Evolutionary conservation across 2,113 vertebrate species (phyloP), one percentile per base, ranked within the genome.

Genomic region (Corydoras maculifer): DNA sequence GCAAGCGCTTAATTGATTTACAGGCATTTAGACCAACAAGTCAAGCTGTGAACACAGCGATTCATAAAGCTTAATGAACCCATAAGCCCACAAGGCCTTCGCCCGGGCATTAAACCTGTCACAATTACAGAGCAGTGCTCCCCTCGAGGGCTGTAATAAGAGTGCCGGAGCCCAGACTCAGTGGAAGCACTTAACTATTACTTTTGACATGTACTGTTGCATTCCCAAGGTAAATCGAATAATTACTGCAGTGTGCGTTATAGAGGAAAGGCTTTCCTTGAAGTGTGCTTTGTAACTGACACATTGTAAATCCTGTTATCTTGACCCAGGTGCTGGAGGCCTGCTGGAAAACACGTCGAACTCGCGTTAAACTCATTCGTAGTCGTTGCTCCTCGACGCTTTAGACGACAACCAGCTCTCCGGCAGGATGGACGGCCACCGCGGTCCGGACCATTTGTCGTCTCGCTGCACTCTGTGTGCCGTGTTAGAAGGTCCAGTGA

Each of bases 401-500:
- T 14, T 65, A 25, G 25, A 73, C 15, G 68, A 67, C 13, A 1
- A 49, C 18, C 14, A 18, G 4, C 13, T 14, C 49, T 69, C 59
- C 25, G 14, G 6, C 9, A 15, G n/a, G 49, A 53, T 11, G 11
- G 35, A 30, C 68, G 62, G 3, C 15, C 15, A 7, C 13, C 12
- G 50, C 10, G 50, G 6, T 55, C 43, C 2, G 2, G 0, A 50
- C 25, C 2, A 10, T 49, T 25, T 68, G 31, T 68, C 3, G 9
- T 32, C 25, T 2, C 30, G 7, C 9, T 14, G 64, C 48, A 43
- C 29, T 51, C 11, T n/a, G 79, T 49, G 10, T 80, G 78, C 81
- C 86, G 88, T 80, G 84, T 75, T 64, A 83, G 86, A 88, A 87
- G 86, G 85, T 88, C 88, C 85, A 88, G 88, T 86, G 88, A 92